phyloP scores from a whole-genome alignment of 2,888 invertebrate species.

The Taphrorychus bicolor region DNA sequence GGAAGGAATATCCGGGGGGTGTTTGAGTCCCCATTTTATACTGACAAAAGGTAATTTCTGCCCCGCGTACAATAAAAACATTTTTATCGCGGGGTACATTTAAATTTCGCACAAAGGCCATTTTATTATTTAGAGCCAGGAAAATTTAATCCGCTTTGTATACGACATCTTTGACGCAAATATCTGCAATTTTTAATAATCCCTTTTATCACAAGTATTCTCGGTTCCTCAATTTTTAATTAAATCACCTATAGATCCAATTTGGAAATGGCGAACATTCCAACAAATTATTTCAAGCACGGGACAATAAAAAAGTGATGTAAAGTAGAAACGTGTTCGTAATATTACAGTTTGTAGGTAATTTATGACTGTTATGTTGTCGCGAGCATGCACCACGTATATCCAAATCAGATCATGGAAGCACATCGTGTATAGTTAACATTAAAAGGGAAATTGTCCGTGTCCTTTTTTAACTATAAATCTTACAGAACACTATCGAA shows the following conservation, averaged over 20 bases:
- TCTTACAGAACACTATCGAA: conserved; percentile 11
- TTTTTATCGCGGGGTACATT: conserved; percentile 37
- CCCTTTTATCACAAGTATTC: neutral
- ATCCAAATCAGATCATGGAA: conserved; percentile 29
- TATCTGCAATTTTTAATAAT: conserved; percentile 1
- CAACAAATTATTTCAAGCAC: neutral
- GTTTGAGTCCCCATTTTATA: conserved; percentile 47
- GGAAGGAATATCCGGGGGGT: conserved; percentile 10
- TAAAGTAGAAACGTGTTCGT: conserved; percentile 14
- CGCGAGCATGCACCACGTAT: conserved; percentile 22
- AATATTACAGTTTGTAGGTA: conserved; percentile 22
- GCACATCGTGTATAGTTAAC: conserved; percentile 30
- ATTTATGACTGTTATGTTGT: conserved; percentile 27
- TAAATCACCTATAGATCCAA: neutral
- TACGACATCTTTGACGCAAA: neutral
- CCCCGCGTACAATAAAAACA: conserved; percentile 50
- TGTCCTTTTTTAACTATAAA: conserved; percentile 20
- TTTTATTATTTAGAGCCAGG: conserved; percentile 35
- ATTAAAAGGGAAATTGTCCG: conserved; percentile 40
- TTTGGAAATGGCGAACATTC: neutral
- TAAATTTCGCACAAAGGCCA: conserved; percentile 39
- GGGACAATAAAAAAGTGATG: conserved; percentile 3
- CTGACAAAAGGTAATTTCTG: conserved; percentile 52
- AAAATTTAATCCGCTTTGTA: conserved; percentile 30
- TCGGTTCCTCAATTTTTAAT: neutral